Evolutionary conservation across 2,888 invertebrate genomes (phyloP).

Genomic region (Andrena haemorrhoa): DNA sequence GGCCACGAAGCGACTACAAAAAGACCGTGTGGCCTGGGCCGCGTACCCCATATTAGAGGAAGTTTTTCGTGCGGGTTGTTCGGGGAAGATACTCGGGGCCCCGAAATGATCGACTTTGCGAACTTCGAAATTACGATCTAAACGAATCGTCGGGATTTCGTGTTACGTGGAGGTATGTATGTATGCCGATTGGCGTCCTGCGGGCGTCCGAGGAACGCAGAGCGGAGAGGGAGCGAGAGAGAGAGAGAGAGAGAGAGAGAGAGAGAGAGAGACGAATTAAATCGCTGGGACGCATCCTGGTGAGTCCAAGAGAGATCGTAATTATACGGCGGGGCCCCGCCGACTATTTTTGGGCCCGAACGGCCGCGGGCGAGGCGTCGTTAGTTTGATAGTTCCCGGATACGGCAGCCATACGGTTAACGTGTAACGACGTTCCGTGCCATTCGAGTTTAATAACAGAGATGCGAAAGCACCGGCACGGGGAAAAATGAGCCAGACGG

Average conservation of each 20-base stretch:
- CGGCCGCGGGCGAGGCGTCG: constrained; percentile 64
- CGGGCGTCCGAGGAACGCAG: not conserved
- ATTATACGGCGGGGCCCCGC: constrained; percentile 57
- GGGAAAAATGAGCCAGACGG: constrained; percentile 43
- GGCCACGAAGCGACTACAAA: constrained; percentile 15
- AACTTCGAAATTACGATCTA: constrained; percentile 43
- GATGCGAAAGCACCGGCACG: constrained; percentile 19
- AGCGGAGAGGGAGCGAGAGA: not conserved
- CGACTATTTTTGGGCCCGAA: constrained; percentile 68
- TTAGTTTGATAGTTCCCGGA: constrained; percentile 69
- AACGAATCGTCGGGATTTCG: constrained; percentile 21
- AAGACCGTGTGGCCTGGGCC: not conserved
- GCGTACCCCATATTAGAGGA: constrained; percentile 14
- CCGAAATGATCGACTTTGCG: constrained; percentile 17
- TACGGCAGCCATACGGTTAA: constrained; percentile 57
- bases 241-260: not conserved
- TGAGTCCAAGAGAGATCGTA: constrained; percentile 48
- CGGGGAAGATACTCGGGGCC: constrained; percentile 2
- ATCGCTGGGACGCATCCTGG: constrained; percentile 55
- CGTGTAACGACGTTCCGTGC: constrained; percentile 55
- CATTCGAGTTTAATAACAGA: constrained; percentile 61
- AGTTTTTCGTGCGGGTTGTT: constrained; percentile 17
- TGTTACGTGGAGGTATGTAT: constrained; percentile 16
- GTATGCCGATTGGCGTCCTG: constrained; percentile 36
- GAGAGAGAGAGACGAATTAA: constrained; percentile 53